Evolutionary conservation across 2,113 vertebrate species (phyloP).

Genomic region (Macrotis lagotis): DNA sequence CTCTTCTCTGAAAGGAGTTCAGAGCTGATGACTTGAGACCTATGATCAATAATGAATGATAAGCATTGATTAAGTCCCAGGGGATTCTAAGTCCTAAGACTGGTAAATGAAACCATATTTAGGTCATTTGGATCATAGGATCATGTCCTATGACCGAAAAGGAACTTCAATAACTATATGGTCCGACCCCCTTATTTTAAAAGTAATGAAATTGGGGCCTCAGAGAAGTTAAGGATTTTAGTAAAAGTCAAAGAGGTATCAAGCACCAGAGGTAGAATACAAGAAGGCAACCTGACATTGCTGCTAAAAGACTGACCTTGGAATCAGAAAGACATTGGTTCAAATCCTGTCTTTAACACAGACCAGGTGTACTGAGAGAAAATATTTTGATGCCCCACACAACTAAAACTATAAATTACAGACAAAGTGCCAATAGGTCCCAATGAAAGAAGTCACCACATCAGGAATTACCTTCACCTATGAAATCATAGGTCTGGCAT

Average conservation of each 20-base stretch:
- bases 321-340: not conserved
- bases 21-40: slow-evolving; percentile 16
- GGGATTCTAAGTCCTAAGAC: slow-evolving; percentile 39
- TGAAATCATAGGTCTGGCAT: not conserved
- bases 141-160: not conserved
- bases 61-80: not conserved
- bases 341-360: not conserved
- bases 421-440: not conserved
- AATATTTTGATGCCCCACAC: not conserved
- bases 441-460: not conserved
- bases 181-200: not conserved
- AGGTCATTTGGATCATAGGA: slow-evolving; percentile 7
- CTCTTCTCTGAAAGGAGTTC: slow-evolving; percentile 32
- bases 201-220: not conserved
- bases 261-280: not conserved
- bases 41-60: not conserved
- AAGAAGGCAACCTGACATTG: not conserved
- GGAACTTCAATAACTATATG: not conserved
- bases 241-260: not conserved
- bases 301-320: not conserved
- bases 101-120: slow-evolving; percentile 34
- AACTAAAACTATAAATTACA: not conserved
- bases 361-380: not conserved
- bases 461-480: not conserved
- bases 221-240: not conserved